Percentiles rank a stretch among this genome's conserved stretches.
These are phyloP conservation scores for Rhinophrynus dorsalis DNA, from an alignment of 2,797 vertebrate genomes.

Conservation along the genomic window DNA sequence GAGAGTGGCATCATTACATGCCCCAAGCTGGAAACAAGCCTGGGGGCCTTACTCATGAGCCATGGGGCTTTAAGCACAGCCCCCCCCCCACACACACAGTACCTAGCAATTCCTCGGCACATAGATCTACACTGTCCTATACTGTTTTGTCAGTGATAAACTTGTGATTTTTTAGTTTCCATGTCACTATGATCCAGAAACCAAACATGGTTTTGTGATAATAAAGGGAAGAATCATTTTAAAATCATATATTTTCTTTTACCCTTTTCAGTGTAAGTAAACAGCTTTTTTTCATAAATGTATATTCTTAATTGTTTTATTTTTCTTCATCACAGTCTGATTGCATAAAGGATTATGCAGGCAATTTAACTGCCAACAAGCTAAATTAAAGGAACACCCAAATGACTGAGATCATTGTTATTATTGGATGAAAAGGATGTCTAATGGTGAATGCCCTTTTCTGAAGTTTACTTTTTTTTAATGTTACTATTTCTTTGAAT, in stretches of 20 bases:
- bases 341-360: constrained; percentile 16
- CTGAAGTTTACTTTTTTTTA: constrained; percentile 15
- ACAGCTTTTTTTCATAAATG: neutral
- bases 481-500: constrained; percentile 26
- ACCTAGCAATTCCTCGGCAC: too few relatives aligned
- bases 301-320: constrained; percentile 13
- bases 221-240: neutral
- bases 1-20: too few relatives aligned
- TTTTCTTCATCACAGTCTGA: constrained; percentile 7
- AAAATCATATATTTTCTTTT: neutral
- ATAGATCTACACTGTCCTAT: too few relatives aligned
- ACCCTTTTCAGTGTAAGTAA: neutral
- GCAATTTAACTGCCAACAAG: constrained; percentile 12
- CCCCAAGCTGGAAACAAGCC: too few relatives aligned
- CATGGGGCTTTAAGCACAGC: too few relatives aligned
- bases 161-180: too few relatives aligned
- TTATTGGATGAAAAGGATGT: constrained; percentile 40
- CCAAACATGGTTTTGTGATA: too few relatives aligned
- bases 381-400: constrained; percentile 38
- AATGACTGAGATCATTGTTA: constrained; percentile 37
- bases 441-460: constrained; percentile 32
- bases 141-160: too few relatives aligned
- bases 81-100: too few relatives aligned
- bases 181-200: too few relatives aligned
- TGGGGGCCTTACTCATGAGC: too few relatives aligned